Conservation (phyloP, 2,113 vertebrate species). For the Pedionomus torquatus region DNA sequence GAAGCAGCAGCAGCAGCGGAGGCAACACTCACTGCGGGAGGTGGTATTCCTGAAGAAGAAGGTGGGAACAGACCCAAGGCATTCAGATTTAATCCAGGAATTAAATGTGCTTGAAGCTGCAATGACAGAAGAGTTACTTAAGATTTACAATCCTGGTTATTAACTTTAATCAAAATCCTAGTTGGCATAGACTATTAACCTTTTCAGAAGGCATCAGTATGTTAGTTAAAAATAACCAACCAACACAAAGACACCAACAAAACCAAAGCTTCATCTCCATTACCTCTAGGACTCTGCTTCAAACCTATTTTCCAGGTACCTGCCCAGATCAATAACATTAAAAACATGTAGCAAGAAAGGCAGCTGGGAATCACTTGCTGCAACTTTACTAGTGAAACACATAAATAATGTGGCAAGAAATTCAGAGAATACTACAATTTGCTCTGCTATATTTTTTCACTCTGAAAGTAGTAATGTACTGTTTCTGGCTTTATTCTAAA, state of each 20-base stretch:
- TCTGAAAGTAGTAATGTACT: not conserved
- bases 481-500: not conserved
- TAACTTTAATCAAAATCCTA: not conserved
- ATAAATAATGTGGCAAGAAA: not conserved
- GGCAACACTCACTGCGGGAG: slow-evolving; percentile 86
- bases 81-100: slow-evolving; percentile 97
- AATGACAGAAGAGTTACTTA: slow-evolving; percentile 47
- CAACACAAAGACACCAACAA: not conserved
- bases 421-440: not conserved
- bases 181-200: not conserved
- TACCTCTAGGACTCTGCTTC: not conserved
- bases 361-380: not conserved
- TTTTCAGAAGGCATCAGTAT: not conserved
- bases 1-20: slow-evolving; percentile 85
- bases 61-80: slow-evolving; percentile 96
- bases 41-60: slow-evolving; percentile 87
- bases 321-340: not conserved
- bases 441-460: too few relatives aligned
- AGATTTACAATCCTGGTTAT: slow-evolving; percentile 28
- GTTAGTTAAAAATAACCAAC: not conserved
- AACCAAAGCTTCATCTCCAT: not conserved
- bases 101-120: slow-evolving; percentile 98
- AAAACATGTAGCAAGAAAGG: not conserved
- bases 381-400: not conserved
- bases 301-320: not conserved